A percentile compares a stretch with the other conserved stretches of the same genome.
Evolutionary conservation across 2,797 vertebrate genomes (phyloP).

Genomic region (Cetoscarus ocellatus): DNA sequence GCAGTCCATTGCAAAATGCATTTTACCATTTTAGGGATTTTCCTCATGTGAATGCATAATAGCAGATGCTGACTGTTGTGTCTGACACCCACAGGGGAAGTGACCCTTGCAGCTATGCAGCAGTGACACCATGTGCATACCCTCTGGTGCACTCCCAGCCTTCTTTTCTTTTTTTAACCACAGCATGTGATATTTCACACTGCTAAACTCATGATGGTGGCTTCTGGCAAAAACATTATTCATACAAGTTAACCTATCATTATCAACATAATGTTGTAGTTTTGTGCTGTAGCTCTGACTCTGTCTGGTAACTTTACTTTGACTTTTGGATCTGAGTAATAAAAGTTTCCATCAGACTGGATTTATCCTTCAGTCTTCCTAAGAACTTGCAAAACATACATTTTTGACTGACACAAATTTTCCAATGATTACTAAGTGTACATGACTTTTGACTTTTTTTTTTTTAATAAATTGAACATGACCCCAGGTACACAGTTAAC

Average conservation of each 20-base stretch:
- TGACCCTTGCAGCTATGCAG: constrained; percentile 20
- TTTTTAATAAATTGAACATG: too few relatives aligned
- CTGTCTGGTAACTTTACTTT: too few relatives aligned
- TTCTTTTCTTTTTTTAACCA: constrained; percentile 8
- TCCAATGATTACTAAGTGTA: too few relatives aligned
- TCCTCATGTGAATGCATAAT: constrained; percentile 34
- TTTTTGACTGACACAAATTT: too few relatives aligned
- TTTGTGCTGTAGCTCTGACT: too few relatives aligned
- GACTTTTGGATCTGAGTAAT: too few relatives aligned
- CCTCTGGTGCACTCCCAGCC: constrained; percentile 15
- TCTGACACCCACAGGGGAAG: constrained; percentile 28
- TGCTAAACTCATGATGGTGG: constrained; percentile 1
- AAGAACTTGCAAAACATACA: too few relatives aligned
- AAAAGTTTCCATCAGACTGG: too few relatives aligned
- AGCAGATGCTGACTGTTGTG: constrained; percentile 44
- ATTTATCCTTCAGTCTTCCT: too few relatives aligned
- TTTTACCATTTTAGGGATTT: constrained; percentile 36
- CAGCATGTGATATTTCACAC: not conserved
- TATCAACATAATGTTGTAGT: too few relatives aligned
- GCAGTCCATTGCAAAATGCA: constrained; percentile 30
- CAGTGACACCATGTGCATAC: constrained; percentile 22
- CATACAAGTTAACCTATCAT: not conserved
- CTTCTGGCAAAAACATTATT: not conserved
- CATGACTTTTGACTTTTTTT: too few relatives aligned
- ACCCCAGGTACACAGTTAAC: too few relatives aligned